Conservation (phyloP, 2,888 invertebrate species). For the Agriopis leucophaearia region DNA sequence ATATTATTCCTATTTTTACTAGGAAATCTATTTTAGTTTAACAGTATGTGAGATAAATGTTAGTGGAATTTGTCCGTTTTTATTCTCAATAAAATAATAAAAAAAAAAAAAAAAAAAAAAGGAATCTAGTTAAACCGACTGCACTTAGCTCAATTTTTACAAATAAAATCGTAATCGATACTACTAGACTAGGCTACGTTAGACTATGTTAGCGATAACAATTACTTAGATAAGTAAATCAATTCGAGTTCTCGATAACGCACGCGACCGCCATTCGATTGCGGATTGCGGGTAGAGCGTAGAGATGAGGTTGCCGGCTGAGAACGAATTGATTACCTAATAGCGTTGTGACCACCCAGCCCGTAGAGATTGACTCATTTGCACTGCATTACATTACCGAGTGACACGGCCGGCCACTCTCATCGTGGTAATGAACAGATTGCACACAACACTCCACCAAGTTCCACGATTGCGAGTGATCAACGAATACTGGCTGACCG, state of each 20-base stretch:
- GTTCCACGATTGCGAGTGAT: conserved; percentile 53
- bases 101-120: too few species aligned
- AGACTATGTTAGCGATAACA: conserved; percentile 36
- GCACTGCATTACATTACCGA: conserved; percentile 86
- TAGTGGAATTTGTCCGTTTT: too few species aligned
- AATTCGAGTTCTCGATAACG: conserved; percentile 57
- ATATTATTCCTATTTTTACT: too few species aligned
- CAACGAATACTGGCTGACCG: conserved; percentile 11
- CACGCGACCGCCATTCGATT: conserved; percentile 55
- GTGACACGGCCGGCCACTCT: conserved; percentile 83
- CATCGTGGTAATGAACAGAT: conserved; percentile 77
- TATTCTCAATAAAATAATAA: too few species aligned
- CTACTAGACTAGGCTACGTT: background rate
- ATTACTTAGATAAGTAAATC: conserved; percentile 48
- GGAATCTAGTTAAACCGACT: background rate
- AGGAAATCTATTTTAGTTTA: too few species aligned
- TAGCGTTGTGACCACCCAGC: conserved; percentile 75
- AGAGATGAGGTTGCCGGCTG: conserved; percentile 54
- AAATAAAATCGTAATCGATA: conserved; percentile 10
- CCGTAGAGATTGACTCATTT: conserved; percentile 86
- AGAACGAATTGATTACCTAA: conserved; percentile 83
- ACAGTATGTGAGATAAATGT: too few species aligned
- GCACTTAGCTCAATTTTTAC: background rate
- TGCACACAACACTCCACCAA: conserved; percentile 60
- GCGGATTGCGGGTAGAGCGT: conserved; percentile 48